Percentiles rank a stretch among this genome's conserved stretches.
phyloP scores from a whole-genome alignment of 2,888 invertebrate genomes.

The Apamea crenata region DNA sequence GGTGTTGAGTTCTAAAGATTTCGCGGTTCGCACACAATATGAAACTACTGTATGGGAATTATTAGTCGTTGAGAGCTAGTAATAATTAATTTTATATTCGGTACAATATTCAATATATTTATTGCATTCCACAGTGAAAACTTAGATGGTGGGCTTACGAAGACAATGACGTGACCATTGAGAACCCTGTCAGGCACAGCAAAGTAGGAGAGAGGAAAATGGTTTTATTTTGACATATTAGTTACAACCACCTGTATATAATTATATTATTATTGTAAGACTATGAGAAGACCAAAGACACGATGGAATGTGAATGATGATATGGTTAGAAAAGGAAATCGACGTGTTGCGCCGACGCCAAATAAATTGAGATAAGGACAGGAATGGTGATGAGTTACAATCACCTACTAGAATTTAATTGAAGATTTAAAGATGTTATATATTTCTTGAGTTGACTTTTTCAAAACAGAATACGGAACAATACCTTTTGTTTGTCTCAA shows the following conservation, averaged over 20 bases:
- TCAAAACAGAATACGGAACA: conserved; percentile 32
- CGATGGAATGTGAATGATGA: too few species aligned
- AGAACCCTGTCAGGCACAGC: not conserved
- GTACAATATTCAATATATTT: not conserved
- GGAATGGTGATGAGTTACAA: too few species aligned
- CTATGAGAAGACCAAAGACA: too few species aligned
- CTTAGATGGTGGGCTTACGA: not conserved
- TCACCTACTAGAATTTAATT: not conserved
- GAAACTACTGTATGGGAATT: conserved; percentile 75
- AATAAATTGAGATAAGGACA: too few species aligned
- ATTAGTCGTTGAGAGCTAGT: conserved; percentile 70
- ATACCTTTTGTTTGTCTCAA: conserved; percentile 54
- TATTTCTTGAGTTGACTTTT: conserved; percentile 7
- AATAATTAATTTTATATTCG: conserved; percentile 16
- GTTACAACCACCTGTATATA: not conserved
- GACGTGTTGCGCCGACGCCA: too few species aligned
- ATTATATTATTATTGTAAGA: too few species aligned
- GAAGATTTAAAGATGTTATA: not conserved
- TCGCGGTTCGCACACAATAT: conserved; percentile 74
- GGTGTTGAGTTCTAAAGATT: conserved; percentile 75
- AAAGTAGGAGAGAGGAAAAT: not conserved
- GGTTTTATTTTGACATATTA: not conserved
- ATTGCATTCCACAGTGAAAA: not conserved
- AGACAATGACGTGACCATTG: not conserved
- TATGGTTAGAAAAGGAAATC: too few species aligned